Conservation (phyloP, 2,797 vertebrate genomes). For the Acropternis orthonyx region DNA sequence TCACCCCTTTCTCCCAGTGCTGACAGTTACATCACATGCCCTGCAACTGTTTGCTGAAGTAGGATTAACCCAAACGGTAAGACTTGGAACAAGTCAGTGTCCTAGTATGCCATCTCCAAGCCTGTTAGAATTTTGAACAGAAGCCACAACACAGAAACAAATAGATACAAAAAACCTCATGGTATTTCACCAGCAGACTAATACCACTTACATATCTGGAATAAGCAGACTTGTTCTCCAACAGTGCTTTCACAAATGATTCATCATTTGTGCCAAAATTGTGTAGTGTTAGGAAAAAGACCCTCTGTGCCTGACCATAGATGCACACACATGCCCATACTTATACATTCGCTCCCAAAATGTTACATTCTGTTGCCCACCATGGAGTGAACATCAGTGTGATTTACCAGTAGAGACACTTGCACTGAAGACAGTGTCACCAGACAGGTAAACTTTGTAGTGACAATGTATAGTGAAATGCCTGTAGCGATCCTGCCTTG, state of each 20-base stretch:
- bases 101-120: not conserved
- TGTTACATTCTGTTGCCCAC: not conserved
- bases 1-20: not conserved
- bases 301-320: not conserved
- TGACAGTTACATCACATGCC: not conserved
- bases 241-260: not conserved
- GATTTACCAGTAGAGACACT: not conserved
- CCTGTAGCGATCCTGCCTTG: not conserved
- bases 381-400: fast-evolving
- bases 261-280: not conserved
- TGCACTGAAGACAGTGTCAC: not conserved
- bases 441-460: not conserved
- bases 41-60: not conserved
- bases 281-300: not conserved
- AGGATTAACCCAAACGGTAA: not conserved
- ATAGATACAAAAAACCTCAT: not conserved
- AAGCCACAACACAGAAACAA: not conserved
- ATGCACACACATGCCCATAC: fast-evolving
- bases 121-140: not conserved
- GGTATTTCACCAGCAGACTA: not conserved
- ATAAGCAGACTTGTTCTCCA: not conserved
- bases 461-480: not conserved
- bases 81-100: not conserved
- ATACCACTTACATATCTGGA: not conserved
- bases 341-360: not conserved